Evolutionary conservation across 2,888 invertebrate genomes (phyloP).

Genomic region (Fissipunctia ypsillon): DNA sequence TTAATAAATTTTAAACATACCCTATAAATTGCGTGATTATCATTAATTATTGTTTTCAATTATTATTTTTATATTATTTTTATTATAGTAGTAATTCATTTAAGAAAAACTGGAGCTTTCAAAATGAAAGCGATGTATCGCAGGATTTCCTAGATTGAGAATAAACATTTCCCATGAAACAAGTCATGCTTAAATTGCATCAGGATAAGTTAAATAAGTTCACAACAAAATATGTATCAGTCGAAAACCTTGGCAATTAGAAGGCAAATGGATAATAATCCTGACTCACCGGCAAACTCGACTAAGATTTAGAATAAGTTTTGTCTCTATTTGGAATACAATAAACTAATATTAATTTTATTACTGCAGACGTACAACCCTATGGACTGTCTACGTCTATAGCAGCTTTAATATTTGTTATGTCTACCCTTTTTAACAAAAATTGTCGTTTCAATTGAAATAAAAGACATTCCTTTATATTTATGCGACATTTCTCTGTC

Average conservation of each 20-base stretch:
- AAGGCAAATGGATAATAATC: slow-evolving; percentile 19
- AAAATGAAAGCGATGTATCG: not conserved
- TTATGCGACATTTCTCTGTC: slow-evolving; percentile 50
- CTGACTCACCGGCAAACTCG: slow-evolving; percentile 20
- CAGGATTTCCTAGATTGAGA: not conserved
- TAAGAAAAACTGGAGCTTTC: not conserved
- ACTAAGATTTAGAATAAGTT: slow-evolving; percentile 6
- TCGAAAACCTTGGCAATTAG: slow-evolving; percentile 37
- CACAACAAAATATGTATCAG: slow-evolving; percentile 1
- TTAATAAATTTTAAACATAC: too few species aligned
- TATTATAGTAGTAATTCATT: too few species aligned
- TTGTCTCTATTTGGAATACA: slow-evolving; percentile 9
- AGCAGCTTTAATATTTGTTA: slow-evolving; percentile 50
- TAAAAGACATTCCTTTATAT: slow-evolving; percentile 53
- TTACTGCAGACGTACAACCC: not conserved
- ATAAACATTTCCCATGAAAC: not conserved
- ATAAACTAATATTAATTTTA: slow-evolving; percentile 6
- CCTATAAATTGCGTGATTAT: too few species aligned
- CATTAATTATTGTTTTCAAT: too few species aligned
- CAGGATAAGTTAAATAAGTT: not conserved
- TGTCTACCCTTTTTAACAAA: slow-evolving; percentile 58
- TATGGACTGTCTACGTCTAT: slow-evolving; percentile 20
- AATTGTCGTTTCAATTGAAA: slow-evolving; percentile 44
- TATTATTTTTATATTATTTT: too few species aligned
- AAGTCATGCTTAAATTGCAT: not conserved